Conservation (phyloP, 2,888 invertebrate genomes). For the Cataglyphis rosenhaueri region DNA sequence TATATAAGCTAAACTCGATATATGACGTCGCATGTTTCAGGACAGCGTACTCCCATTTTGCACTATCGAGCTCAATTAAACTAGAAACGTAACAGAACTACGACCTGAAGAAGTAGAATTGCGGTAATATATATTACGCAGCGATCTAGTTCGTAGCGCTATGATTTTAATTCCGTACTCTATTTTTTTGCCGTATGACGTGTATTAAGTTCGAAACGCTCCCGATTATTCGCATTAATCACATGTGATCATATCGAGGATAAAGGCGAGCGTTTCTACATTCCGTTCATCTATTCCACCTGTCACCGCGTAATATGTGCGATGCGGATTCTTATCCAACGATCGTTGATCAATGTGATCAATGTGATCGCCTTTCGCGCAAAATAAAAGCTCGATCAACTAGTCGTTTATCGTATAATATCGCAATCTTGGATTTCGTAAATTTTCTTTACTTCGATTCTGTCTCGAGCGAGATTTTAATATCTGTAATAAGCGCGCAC, state of each 20-base stretch:
- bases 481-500: not conserved
- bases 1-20: not conserved
- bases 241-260: constrained; percentile 23
- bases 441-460: not conserved
- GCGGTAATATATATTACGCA: not conserved
- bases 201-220: constrained; percentile 22
- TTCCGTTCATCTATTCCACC: not conserved
- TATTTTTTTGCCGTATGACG: not conserved
- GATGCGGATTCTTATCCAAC: constrained; percentile 11
- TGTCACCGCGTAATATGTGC: constrained; percentile 1
- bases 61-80: not conserved
- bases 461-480: not conserved
- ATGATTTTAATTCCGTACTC: not conserved
- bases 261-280: constrained; percentile 2
- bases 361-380: constrained; percentile 1
- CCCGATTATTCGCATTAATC: constrained; percentile 1
- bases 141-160: not conserved
- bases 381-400: not conserved
- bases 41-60: not conserved
- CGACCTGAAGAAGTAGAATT: not conserved
- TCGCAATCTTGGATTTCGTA: not conserved
- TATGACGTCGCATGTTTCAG: not conserved
- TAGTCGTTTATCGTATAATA: not conserved
- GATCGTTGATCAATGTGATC: constrained; percentile 15
- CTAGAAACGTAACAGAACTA: not conserved